phyloP scores from a whole-genome alignment of 1,140 invertebrate species.

The Halictus rubicundus region DNA sequence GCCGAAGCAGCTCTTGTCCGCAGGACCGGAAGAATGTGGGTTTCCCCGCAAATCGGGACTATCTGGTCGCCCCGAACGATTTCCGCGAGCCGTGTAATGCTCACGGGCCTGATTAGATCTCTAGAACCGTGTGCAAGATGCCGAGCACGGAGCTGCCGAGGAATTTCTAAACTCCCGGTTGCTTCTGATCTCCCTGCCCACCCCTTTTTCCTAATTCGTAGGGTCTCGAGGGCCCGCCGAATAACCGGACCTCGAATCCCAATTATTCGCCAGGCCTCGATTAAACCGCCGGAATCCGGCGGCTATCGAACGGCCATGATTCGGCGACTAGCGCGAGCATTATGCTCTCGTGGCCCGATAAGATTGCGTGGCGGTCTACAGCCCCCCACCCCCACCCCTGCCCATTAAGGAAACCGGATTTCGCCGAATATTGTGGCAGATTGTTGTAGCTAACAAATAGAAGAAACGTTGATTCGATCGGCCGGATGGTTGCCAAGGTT shows the following conservation, averaged over 20 bases:
- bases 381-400: too few relatives aligned
- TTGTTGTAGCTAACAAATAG: too few relatives aligned
- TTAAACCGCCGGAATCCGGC: neutral
- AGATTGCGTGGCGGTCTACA: too few relatives aligned
- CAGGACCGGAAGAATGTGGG: slow-evolving; percentile 30
- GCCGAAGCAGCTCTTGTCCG: neutral
- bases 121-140: slow-evolving; percentile 3
- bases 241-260: neutral
- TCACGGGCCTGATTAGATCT: slow-evolving; percentile 21
- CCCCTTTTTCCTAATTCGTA: neutral
- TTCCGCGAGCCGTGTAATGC: slow-evolving; percentile 7
- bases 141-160: neutral
- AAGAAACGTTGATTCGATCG: too few relatives aligned
- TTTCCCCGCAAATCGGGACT: slow-evolving; percentile 7
- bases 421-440: too few relatives aligned
- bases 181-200: too few relatives aligned
- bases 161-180: slow-evolving; percentile 18
- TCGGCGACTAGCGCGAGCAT: neutral
- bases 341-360: neutral
- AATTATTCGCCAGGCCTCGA: neutral
- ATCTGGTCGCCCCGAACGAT: slow-evolving; percentile 8
- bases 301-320: neutral
- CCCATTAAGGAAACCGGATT: too few relatives aligned
- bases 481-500: too few relatives aligned
- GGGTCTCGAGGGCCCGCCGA: neutral